Percentiles rank a stretch among this genome's conserved stretches.
Conservation (phyloP, 2,113 vertebrate species). For the Phocoena phocoena region DNA sequence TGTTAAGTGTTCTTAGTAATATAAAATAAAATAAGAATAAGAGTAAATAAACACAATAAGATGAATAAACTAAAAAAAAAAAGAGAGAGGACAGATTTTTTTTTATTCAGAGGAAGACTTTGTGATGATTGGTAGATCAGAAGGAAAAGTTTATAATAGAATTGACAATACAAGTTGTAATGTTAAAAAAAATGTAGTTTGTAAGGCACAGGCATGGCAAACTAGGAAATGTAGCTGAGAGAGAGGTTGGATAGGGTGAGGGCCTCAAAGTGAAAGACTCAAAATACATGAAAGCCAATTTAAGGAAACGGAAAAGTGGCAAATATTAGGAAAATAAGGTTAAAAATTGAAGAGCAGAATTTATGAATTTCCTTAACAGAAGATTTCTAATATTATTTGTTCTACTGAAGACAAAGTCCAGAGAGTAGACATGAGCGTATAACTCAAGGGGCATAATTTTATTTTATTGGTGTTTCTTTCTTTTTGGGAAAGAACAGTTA, state of each 20-base stretch:
- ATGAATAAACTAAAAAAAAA: neutral
- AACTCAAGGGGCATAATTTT: neutral
- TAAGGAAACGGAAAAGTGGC: neutral
- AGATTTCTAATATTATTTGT: neutral
- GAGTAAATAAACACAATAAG: neutral
- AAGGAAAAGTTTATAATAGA: neutral
- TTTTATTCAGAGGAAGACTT: neutral
- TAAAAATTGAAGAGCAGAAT: neutral
- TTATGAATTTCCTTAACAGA: neutral
- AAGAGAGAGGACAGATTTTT: neutral
- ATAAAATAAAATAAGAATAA: neutral
- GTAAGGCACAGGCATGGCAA: neutral
- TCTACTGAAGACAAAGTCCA: neutral
- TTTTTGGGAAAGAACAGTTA: neutral
- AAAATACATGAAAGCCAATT: neutral
- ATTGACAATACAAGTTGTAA: neutral
- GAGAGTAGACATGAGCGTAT: neutral
- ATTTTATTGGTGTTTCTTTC: constrained; percentile 6
- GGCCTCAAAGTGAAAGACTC: neutral
- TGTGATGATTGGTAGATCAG: neutral
- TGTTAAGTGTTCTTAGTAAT: neutral
- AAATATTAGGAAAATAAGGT: neutral
- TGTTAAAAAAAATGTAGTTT: neutral
- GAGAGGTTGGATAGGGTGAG: neutral
- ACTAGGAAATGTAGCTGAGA: neutral